Conservation (phyloP, 2,888 invertebrate species). For the Hanleya hanleyi region DNA sequence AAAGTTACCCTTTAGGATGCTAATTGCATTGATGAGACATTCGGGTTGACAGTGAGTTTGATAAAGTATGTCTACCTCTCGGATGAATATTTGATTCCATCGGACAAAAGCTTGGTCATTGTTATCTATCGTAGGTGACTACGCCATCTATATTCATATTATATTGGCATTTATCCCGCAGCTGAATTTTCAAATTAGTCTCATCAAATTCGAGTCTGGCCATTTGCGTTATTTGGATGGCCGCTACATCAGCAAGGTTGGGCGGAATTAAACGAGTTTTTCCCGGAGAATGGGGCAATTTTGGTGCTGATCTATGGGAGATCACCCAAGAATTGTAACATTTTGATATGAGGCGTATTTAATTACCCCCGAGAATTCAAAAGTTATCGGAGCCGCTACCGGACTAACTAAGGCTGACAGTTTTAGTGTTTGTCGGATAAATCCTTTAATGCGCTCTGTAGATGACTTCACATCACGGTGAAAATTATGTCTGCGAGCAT, state of each 20-base stretch:
- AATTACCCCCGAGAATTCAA: conserved; percentile 4
- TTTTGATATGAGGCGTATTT: conserved; percentile 7
- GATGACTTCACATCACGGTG: neutral
- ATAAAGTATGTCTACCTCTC: too few species aligned
- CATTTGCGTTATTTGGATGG: too few species aligned
- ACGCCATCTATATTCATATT: conserved; percentile 6
- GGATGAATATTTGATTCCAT: too few species aligned
- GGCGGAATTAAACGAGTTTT: conserved; percentile 8
- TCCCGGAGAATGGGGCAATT: conserved; percentile 6
- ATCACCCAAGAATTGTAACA: conserved; percentile 8
- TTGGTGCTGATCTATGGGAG: conserved; percentile 2
- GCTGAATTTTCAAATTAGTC: neutral
- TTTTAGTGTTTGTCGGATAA: neutral
- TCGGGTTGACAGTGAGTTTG: too few species aligned
- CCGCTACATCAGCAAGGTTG: too few species aligned
- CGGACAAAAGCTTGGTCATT: too few species aligned
- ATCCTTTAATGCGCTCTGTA: neutral
- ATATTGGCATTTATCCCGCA: neutral
- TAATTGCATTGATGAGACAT: too few species aligned
- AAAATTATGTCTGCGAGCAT: too few species aligned
- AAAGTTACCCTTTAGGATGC: too few species aligned
- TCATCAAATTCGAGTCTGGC: neutral
- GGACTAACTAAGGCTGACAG: neutral
- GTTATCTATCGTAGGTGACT: neutral
- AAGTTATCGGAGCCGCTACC: neutral